Evolutionary conservation across 2,888 invertebrate species (phyloP).

Genomic region (Sesamia inferens): DNA sequence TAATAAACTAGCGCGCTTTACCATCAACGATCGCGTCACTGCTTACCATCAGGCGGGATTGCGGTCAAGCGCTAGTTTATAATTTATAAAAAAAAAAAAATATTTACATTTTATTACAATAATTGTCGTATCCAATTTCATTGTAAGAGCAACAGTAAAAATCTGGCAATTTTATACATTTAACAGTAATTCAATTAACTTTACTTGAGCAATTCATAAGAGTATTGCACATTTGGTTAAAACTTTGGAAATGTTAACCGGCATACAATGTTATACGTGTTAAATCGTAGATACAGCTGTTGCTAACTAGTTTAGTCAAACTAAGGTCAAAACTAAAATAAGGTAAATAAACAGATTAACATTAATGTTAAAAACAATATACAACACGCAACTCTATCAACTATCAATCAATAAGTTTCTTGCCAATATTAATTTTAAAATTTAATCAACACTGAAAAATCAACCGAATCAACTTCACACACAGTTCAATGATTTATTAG

Average conservation of each 20-base stretch:
- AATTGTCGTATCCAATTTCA: slow-evolving; percentile 20
- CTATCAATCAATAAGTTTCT: slow-evolving; percentile 58
- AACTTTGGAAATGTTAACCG: slow-evolving; percentile 35
- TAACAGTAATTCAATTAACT: slow-evolving; percentile 44
- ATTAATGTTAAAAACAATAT: slow-evolving; percentile 32
- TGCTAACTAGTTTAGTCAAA: slow-evolving; percentile 26
- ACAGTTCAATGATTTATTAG: slow-evolving; percentile 22
- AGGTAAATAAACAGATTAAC: neutral
- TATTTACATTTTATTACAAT: slow-evolving; percentile 14
- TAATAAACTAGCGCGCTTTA: no score
- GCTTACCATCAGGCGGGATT: no score
- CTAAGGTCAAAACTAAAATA: slow-evolving; percentile 36
- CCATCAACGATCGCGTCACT: no score
- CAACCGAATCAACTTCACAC: slow-evolving; percentile 16
- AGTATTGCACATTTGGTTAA: slow-evolving; percentile 14
- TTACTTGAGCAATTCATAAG: slow-evolving; percentile 37
- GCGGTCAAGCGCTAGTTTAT: no score
- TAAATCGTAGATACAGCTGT: neutral
- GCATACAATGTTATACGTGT: slow-evolving; percentile 29
- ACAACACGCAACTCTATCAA: slow-evolving; percentile 60
- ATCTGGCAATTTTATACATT: slow-evolving; percentile 22
- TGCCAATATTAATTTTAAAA: slow-evolving; percentile 19
- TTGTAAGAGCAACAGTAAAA: slow-evolving; percentile 28
- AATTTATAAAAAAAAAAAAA: no score
- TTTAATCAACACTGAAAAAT: slow-evolving; percentile 21